Conservation (phyloP, 1,140 invertebrate species). For the Himalopsyche phryganea region DNA sequence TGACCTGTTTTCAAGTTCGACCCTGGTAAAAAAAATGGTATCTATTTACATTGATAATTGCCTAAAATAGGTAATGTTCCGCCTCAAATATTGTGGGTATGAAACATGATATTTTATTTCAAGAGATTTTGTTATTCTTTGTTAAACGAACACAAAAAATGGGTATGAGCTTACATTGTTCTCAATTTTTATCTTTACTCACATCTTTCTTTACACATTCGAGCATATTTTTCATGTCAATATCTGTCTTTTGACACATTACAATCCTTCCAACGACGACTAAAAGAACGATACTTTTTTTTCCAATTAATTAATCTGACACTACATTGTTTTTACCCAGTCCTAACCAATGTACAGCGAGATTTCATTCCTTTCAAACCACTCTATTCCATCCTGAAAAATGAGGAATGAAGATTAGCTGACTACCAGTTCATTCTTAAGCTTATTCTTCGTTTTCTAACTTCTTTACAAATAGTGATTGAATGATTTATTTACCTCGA, state of each 20-base stretch:
- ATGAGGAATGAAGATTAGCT: too few species aligned
- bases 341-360: too few species aligned
- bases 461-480: too few species aligned
- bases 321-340: too few species aligned
- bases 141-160: slow-evolving; percentile 9
- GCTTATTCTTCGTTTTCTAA: too few species aligned
- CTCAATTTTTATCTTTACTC: slow-evolving; percentile 24
- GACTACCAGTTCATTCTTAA: too few species aligned
- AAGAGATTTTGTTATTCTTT: slow-evolving; percentile 26
- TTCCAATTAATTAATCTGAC: too few species aligned
- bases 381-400: too few species aligned
- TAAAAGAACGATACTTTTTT: too few species aligned
- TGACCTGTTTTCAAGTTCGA: too few species aligned
- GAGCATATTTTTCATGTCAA: slow-evolving; percentile 24
- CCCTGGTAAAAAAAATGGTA: slow-evolving; percentile 12
- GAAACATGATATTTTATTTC: slow-evolving; percentile 28
- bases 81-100: slow-evolving; percentile 24
- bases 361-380: too few species aligned
- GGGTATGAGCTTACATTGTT: slow-evolving; percentile 19
- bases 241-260: background rate
- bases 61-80: slow-evolving; percentile 18
- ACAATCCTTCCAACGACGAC: background rate
- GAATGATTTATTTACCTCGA: too few species aligned
- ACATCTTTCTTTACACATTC: slow-evolving; percentile 24
- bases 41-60: slow-evolving; percentile 31